Conservation (phyloP, 2,797 vertebrate species). For the Rousettus madagascariensis region DNA sequence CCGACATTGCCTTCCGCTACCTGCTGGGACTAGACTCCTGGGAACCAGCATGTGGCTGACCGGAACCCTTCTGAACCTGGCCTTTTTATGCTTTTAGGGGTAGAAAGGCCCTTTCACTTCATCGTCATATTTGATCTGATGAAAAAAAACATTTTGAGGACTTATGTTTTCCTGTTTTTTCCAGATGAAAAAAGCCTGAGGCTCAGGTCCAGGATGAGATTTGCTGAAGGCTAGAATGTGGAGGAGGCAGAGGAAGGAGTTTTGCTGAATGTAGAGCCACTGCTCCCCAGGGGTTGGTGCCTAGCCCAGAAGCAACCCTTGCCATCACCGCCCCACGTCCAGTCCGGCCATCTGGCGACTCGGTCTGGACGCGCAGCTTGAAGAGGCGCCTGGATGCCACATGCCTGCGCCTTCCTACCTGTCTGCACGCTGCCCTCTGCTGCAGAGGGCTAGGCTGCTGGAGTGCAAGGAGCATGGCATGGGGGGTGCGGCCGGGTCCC, state of each 20-base stretch:
- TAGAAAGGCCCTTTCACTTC: background rate
- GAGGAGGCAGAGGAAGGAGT: background rate
- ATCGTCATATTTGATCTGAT: background rate
- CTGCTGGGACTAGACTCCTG: background rate
- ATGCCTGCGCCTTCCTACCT: background rate
- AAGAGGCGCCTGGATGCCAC: background rate
- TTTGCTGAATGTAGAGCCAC: background rate
- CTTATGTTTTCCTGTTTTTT: background rate
- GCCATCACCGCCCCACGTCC: background rate
- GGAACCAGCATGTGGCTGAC: background rate
- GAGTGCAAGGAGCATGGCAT: background rate
- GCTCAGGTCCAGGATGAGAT: background rate
- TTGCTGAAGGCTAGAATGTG: background rate
- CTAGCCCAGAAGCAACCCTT: background rate
- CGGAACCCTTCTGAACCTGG: background rate
- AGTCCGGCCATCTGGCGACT: background rate
- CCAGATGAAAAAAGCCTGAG: background rate
- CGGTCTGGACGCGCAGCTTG: fast-evolving
- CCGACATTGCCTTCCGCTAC: background rate
- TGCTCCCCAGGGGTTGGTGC: background rate
- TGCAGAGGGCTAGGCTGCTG: background rate
- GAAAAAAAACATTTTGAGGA: background rate
- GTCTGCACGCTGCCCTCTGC: background rate
- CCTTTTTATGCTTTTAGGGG: background rate
- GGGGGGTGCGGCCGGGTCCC: too few relatives aligned